A percentile compares a stretch with the other conserved stretches of the same genome.
Conservation (phyloP, 2,113 vertebrate genomes). For the Phainopepla nitens region DNA sequence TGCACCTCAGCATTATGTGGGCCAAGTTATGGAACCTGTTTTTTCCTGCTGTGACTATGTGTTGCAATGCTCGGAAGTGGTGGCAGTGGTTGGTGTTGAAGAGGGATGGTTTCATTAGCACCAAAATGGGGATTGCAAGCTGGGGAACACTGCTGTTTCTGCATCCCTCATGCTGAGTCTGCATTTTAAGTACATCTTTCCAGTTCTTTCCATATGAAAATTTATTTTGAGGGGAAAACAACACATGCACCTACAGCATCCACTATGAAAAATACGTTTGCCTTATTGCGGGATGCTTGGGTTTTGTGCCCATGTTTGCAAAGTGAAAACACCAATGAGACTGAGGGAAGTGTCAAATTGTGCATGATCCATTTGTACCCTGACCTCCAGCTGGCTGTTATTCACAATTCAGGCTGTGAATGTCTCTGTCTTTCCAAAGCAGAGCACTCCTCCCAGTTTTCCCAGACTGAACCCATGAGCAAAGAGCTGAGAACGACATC, state of each 20-base stretch:
- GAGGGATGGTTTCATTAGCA: not conserved
- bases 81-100: slow-evolving; percentile 18
- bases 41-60: slow-evolving; percentile 13
- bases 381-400: not conserved
- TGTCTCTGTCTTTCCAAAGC: not conserved
- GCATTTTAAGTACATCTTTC: not conserved
- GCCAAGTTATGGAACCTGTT: not conserved
- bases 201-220: not conserved
- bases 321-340: not conserved
- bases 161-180: rapidly evolving
- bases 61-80: slow-evolving; percentile 42
- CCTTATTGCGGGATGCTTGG: not conserved
- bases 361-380: not conserved
- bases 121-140: not conserved
- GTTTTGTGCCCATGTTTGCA: not conserved
- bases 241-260: not conserved
- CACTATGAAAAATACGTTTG: not conserved
- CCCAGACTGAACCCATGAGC: not conserved
- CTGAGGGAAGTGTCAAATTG: not conserved
- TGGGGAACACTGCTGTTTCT: not conserved
- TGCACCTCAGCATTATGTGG: not conserved
- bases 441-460: not conserved
- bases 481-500: not conserved
- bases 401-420: not conserved
- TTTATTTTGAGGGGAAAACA: not conserved